Evolutionary conservation across 37 sponge, comb jelly and placozoan genomes (phyloP).

Genomic region (Chondrilla cf. caribensis): DNA sequence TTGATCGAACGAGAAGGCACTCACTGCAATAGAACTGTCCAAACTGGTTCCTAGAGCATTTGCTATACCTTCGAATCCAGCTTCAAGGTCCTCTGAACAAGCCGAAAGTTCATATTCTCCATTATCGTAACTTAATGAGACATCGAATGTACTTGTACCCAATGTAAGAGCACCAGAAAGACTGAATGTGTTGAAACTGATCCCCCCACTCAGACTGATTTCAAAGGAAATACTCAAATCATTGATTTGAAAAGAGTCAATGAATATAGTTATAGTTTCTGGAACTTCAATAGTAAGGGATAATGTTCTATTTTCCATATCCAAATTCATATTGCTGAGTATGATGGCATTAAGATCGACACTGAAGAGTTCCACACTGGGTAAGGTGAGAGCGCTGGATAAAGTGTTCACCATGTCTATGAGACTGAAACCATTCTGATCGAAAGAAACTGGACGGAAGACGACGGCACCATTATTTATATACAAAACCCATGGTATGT

Average conservation of each 20-base stretch:
- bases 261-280: background rate
- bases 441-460: background rate
- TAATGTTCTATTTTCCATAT: background rate
- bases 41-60: background rate
- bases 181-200: background rate
- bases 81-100: background rate
- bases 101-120: background rate
- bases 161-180: background rate
- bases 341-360: background rate
- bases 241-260: background rate
- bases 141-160: background rate
- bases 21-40: background rate
- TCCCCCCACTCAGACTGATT: background rate
- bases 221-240: background rate
- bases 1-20: background rate
- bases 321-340: background rate
- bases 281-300: background rate
- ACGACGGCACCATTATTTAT: background rate
- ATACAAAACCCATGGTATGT: no score
- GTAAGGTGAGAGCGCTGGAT: background rate
- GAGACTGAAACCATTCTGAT: background rate
- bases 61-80: background rate
- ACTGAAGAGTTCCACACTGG: slow-evolving; percentile 1
- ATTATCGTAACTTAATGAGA: background rate
- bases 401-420: background rate